Conservation (phyloP, 2,888 invertebrate genomes). For the Hyppa rectilinea region DNA sequence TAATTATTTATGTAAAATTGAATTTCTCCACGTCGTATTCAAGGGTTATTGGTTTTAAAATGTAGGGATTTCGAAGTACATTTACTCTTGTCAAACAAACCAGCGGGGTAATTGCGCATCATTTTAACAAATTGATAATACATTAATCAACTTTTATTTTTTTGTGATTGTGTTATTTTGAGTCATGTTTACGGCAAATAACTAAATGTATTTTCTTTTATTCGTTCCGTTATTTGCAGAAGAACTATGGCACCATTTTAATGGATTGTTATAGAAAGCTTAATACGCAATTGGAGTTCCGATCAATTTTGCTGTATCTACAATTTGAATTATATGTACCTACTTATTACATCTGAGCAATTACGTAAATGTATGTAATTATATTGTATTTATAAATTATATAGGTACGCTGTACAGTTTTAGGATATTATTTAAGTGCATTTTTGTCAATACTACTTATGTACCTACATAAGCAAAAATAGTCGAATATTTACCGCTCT, state of each 20-base stretch:
- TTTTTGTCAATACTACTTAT: slow-evolving; percentile 29
- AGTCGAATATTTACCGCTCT: slow-evolving; percentile 2
- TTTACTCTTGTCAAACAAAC: neutral
- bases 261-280: neutral
- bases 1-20: slow-evolving; percentile 15
- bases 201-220: too few species aligned
- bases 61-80: neutral
- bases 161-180: too few species aligned
- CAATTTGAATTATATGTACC: neutral
- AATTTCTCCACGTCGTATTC: neutral
- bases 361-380: neutral
- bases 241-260: neutral
- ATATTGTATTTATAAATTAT: slow-evolving; percentile 30
- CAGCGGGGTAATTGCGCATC: neutral
- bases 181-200: too few species aligned
- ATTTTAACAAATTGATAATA: too few species aligned
- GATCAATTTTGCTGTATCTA: neutral
- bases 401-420: slow-evolving; percentile 55
- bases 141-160: too few species aligned
- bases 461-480: slow-evolving; percentile 26
- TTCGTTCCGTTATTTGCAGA: neutral
- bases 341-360: neutral
- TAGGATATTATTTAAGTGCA: slow-evolving; percentile 62
- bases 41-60: slow-evolving; percentile 25
- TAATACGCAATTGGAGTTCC: neutral